A percentile compares a stretch with the other conserved stretches of the same genome.
These are phyloP conservation scores for Clarias fuscus DNA, from an alignment of 2,797 vertebrate genomes.

Conservation along the genomic window DNA sequence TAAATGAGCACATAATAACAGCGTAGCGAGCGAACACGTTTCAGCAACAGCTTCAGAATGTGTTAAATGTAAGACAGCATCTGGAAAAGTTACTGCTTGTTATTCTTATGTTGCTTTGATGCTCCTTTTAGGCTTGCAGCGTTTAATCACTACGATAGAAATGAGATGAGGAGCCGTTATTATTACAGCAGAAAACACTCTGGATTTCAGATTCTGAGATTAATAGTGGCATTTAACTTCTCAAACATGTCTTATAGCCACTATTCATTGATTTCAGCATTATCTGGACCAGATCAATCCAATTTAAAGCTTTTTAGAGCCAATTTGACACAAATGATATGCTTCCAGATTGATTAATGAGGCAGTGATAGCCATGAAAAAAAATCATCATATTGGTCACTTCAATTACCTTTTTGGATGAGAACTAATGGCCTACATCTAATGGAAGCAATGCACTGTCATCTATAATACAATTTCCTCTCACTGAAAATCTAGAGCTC, in stretches of 20 bases:
- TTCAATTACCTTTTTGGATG: conserved; percentile 79
- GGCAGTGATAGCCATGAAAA: conserved; percentile 76
- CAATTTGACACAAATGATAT: conserved; percentile 69
- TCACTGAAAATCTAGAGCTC: conserved; percentile 71
- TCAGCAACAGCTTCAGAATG: conserved; percentile 15
- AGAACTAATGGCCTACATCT: conserved; percentile 81
- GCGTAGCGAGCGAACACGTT: background rate
- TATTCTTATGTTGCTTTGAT: conserved; percentile 36
- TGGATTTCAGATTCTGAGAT: conserved; percentile 70
- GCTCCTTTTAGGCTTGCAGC: conserved; percentile 30
- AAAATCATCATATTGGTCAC: conserved; percentile 74
- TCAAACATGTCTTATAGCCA: conserved; percentile 75
- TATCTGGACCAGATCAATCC: conserved; percentile 77
- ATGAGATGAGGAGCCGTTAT: conserved; percentile 44
- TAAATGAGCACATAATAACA: conserved; percentile 39
- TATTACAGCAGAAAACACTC: conserved; percentile 58
- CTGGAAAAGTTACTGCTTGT: conserved; percentile 38
- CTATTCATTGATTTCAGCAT: conserved; percentile 77
- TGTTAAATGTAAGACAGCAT: conserved; percentile 24
- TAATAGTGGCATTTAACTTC: conserved; percentile 70
- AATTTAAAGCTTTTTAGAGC: conserved; percentile 74
- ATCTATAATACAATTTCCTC: conserved; percentile 79
- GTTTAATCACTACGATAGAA: conserved; percentile 23
- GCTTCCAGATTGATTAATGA: conserved; percentile 73
- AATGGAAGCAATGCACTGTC: conserved; percentile 78